Evolutionary conservation across 2,888 invertebrate genomes (phyloP).

Genomic region (Trimorus sp.): DNA sequence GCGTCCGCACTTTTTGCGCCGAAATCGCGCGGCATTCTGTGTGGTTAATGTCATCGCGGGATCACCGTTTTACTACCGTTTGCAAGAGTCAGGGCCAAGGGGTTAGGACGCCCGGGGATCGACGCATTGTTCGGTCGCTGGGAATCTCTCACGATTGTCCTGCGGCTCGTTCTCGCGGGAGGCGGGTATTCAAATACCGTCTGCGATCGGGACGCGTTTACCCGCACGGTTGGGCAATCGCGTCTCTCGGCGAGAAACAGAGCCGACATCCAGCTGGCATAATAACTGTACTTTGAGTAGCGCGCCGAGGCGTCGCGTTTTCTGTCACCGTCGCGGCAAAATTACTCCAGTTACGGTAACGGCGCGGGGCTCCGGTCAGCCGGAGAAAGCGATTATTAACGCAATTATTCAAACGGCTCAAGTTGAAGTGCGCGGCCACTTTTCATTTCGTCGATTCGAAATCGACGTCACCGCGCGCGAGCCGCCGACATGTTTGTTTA

Average conservation of each 20-base stretch:
- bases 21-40: constrained; percentile 50
- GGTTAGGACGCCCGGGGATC: constrained; percentile 66
- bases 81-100: constrained; percentile 70
- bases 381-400: constrained; percentile 63
- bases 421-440: constrained; percentile 44
- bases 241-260: constrained; percentile 61
- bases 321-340: constrained; percentile 46
- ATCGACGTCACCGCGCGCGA: constrained; percentile 14
- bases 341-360: constrained; percentile 55
- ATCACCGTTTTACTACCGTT: constrained; percentile 75
- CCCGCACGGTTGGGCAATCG: constrained; percentile 75
- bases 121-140: constrained; percentile 78
- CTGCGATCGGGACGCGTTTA: constrained; percentile 72
- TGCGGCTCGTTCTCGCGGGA: constrained; percentile 78
- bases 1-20: too few species aligned
- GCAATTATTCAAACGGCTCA: constrained; percentile 38
- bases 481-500: constrained; percentile 4
- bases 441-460: constrained; percentile 47
- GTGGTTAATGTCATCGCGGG: constrained; percentile 71
- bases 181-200: constrained; percentile 78
- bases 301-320: constrained; percentile 24
- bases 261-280: constrained; percentile 57
- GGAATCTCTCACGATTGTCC: constrained; percentile 81
- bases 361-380: constrained; percentile 39
- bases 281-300: constrained; percentile 64